Evolutionary conservation across 2,113 vertebrate species (phyloP).

Genomic region (Callithrix jacchus): DNA sequence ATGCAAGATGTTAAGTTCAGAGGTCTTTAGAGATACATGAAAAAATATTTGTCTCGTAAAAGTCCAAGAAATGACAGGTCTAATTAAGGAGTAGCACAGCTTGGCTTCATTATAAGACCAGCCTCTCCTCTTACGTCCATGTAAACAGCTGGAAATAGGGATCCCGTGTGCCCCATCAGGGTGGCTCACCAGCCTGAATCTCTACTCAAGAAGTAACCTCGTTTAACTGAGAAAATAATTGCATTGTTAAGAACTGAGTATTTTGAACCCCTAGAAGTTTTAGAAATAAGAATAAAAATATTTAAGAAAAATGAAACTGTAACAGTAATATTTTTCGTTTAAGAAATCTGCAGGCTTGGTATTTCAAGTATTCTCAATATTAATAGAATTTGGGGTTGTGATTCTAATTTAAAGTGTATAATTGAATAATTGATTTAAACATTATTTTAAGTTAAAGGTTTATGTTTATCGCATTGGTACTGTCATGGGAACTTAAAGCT

Average conservation of each 20-base stretch:
- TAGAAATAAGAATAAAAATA: slow-evolving; percentile 7
- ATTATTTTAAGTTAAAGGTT: slow-evolving; percentile 40
- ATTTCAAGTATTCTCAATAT: slow-evolving; percentile 24
- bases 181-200: background rate
- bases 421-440: slow-evolving; percentile 37
- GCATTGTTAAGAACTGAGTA: background rate
- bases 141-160: background rate
- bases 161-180: rapidly evolving
- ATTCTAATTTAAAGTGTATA: slow-evolving; percentile 39
- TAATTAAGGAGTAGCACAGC: background rate
- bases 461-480: background rate
- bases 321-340: slow-evolving; percentile 2
- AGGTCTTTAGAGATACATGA: background rate
- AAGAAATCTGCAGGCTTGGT: background rate
- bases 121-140: background rate
- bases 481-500: background rate
- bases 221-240: background rate
- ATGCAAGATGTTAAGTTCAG: background rate
- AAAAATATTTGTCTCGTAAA: background rate
- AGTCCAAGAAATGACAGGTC: background rate
- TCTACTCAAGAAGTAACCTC: background rate
- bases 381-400: background rate
- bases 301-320: background rate
- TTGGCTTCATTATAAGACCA: background rate
- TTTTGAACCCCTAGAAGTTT: background rate